A percentile compares a stretch with the other conserved stretches of the same genome.
phyloP scores from a whole-genome alignment of 2,113 vertebrate genomes.

The Aegypius monachus region DNA sequence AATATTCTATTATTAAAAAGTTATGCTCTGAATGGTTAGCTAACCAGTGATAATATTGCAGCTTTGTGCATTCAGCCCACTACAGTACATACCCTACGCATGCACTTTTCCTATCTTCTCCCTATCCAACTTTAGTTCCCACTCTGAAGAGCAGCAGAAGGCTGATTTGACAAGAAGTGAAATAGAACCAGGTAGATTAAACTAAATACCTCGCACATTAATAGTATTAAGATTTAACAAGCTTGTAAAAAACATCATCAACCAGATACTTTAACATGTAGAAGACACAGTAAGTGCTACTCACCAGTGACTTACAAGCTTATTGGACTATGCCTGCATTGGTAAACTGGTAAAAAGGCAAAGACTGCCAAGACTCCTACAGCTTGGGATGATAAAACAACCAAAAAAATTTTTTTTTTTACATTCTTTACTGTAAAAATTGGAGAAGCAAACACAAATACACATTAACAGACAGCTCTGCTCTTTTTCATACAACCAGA shows the following conservation, averaged over 20 bases:
- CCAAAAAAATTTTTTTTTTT: background rate
- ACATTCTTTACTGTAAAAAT: background rate
- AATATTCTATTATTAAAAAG: background rate
- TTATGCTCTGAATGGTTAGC: background rate
- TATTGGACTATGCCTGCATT: background rate
- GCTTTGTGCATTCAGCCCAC: background rate
- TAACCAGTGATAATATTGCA: background rate
- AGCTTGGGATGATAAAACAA: background rate
- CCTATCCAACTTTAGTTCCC: background rate
- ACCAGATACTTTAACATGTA: background rate
- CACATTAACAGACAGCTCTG: background rate
- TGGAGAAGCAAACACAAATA: background rate
- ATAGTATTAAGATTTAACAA: background rate
- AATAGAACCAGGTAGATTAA: background rate
- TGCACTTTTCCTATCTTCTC: background rate
- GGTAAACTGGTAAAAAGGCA: background rate
- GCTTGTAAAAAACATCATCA: background rate
- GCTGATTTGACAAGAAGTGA: background rate
- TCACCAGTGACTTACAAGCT: background rate
- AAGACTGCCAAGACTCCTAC: background rate
- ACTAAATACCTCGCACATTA: background rate
- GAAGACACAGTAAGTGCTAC: background rate
- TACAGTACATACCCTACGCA: accelerated
- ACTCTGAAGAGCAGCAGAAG: background rate
- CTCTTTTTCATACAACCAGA: background rate